Evolutionary conservation across 2,797 vertebrate genomes (phyloP).

Genomic region (Pteropus rufus): DNA sequence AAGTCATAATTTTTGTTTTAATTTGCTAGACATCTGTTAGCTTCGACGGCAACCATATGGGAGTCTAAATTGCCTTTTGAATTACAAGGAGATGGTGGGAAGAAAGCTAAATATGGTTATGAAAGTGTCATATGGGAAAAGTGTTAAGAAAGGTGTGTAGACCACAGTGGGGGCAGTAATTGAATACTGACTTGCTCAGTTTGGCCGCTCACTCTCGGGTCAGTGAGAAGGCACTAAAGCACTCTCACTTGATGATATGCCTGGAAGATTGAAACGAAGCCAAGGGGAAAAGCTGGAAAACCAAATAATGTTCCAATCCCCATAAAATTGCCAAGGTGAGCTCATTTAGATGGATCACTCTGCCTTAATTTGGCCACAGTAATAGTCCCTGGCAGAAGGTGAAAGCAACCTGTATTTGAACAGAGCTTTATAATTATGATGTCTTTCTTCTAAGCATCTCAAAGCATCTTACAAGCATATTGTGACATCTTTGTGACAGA

Average conservation of each 20-base stretch:
- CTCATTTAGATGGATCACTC: neutral
- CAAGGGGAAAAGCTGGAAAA: neutral
- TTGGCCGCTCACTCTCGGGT: neutral
- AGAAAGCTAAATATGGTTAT: constrained; percentile 68
- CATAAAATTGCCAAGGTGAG: neutral
- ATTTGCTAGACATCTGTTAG: constrained; percentile 81
- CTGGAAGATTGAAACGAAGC: neutral
- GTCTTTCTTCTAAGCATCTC: constrained; percentile 19
- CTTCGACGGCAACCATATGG: constrained; percentile 78
- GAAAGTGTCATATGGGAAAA: constrained; percentile 57
- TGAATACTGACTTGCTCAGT: neutral
- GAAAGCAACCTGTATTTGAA: neutral
- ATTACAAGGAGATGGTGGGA: constrained; percentile 71
- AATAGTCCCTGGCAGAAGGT: neutral
- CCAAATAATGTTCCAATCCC: neutral
- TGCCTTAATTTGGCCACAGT: neutral
- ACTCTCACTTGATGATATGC: neutral
- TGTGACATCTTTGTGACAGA: constrained; percentile 5
- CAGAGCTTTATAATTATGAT: neutral
- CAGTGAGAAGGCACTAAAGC: neutral
- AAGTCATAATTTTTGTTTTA: constrained; percentile 81
- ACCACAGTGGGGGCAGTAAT: constrained; percentile 46
- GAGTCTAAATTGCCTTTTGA: constrained; percentile 75
- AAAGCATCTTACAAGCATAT: neutral
- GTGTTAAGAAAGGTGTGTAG: constrained; percentile 54